Evolutionary conservation across 2,113 vertebrate species (phyloP).

Genomic region (Stigmatopora argus): DNA sequence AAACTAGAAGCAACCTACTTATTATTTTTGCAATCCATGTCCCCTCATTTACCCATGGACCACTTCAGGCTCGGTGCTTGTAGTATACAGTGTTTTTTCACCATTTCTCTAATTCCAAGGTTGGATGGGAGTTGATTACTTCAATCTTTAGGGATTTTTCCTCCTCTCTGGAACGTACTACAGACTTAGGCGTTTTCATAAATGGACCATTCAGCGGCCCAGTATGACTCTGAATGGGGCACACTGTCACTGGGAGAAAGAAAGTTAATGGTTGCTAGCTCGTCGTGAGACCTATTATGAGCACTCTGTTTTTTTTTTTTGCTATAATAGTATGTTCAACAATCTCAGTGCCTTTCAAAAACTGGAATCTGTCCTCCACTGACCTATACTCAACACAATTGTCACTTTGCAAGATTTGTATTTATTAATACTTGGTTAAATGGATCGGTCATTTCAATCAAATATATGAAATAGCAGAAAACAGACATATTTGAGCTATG

Average conservation of each 20-base stretch:
- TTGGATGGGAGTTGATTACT: slow-evolving; percentile 60
- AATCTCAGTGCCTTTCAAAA: neutral
- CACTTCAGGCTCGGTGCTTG: slow-evolving; percentile 42
- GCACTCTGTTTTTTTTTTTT: slow-evolving; percentile 26
- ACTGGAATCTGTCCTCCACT: neutral
- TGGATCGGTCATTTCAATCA: too few species aligned
- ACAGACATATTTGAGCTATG: too few species aligned
- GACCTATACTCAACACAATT: neutral
- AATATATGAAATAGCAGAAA: too few species aligned
- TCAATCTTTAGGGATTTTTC: slow-evolving; percentile 32
- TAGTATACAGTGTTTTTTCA: slow-evolving; percentile 55
- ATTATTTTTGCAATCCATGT: slow-evolving; percentile 45
- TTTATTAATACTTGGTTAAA: too few species aligned
- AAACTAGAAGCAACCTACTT: slow-evolving; percentile 52
- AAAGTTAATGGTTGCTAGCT: slow-evolving; percentile 57
- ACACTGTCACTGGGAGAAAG: slow-evolving; percentile 58
- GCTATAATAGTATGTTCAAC: slow-evolving; percentile 3
- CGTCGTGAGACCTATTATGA: slow-evolving; percentile 44
- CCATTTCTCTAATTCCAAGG: slow-evolving; percentile 48
- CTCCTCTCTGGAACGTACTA: slow-evolving; percentile 67
- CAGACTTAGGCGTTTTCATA: slow-evolving; percentile 64
- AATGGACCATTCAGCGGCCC: slow-evolving; percentile 63
- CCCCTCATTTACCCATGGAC: slow-evolving; percentile 28
- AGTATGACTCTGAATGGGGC: slow-evolving; percentile 56
- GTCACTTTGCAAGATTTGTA: neutral